Base-by-base conservation (phyloP, 2,113 vertebrate species). In the Pluvianellus socialis region DNA sequence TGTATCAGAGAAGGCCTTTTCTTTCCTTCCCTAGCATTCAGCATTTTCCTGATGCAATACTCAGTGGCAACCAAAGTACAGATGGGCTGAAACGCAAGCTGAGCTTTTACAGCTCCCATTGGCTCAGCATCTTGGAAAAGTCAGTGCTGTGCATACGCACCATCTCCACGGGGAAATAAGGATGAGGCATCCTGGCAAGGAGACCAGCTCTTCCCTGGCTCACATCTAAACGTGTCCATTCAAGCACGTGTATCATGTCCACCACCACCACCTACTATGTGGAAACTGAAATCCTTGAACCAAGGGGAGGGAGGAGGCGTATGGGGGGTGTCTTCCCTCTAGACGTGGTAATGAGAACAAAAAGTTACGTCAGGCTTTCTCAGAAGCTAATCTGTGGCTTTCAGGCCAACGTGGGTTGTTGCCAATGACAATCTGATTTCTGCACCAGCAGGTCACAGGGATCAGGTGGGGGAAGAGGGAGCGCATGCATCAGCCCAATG, bases 301-400 rank as follows among this genome's bases (percentile, higher is more conserved):
- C 56, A 83, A 50, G 66, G 79, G 72, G 82, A 83, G 94, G 79
- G 75, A 88, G 63, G 90, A 91, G 87, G 77, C 4, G 1, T 62
- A 23, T 55, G 21, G 61, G 70, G 72, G 65, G 61, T 87, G 93
- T 92, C 95, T 93, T 92, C 88, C 38, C 90, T 94, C 82, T 47
- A 81, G 76, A 65, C 59, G 63, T 80, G 33, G 79, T 89, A 91
- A 94, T 24, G 44, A 86, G 81, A 90, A 79, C 26, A 11, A 90
- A 81, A 95, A 88, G 40, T 95, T 94, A 91, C 44, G 0, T 95
- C 96, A 96, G 86, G 49, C 79, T 96, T 96, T 96, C 96, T 95
- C 79, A 94, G 94, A 97, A 96, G 56, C 58, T 96, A 96, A 96
- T 96, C 96, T 95, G 59, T 52, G 73, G 83, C 63, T 93, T 88